Base-by-base conservation (phyloP, 2,113 vertebrate genomes). In the Strigops habroptila region DNA sequence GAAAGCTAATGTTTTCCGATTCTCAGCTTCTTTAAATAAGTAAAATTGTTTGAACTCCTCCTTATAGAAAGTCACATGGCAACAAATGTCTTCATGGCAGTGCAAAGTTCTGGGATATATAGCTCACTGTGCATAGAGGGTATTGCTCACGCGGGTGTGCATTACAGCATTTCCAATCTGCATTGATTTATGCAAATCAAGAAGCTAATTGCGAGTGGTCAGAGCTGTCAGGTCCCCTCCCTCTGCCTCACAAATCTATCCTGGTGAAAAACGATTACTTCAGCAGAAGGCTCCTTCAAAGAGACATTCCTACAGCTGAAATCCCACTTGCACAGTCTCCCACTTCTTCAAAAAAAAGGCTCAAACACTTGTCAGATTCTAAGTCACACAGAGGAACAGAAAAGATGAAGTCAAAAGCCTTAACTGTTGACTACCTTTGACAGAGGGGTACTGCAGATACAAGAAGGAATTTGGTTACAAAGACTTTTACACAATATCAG, bases 371-470 rank as follows among this genome's bases (percentile, higher is more conserved):
- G 11, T 22, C 51, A 70, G 48, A 18, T 28, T 44, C 17, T 10
- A n/a, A 55, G 43, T 51, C 43, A 44, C 4, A 1, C 0, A 25
- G 5, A 70, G 12, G 28, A 86, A 79, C 6, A 77, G 43, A 43
- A 69, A 51, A 60, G 67, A 48, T 17, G 7, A 39, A 73, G 48
- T 25, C 35, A 31, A 27, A 78, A 82, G 13, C 13, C 21, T 73
- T 60, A 83, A 43, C 43, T 73, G 28, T 12, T 43, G 62, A 46
- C 79, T 64, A 13, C 55, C 16, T 69, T 21, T 44, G 75, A 25
- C 0, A 0, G 23, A 60, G 62, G 46, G 49, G 14, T n/a, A 17
- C 2, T n/a, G 18, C 41, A 33, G 59, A 30, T 14, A 21, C 8
- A 46, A 62, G 35, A 63, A 59, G 14, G 31, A 68, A 39, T 10